A percentile compares a stretch with the other conserved stretches of the same genome.
Evolutionary conservation across 2,888 invertebrate genomes (phyloP).

Genomic region (Pandemis cinnamomeana): DNA sequence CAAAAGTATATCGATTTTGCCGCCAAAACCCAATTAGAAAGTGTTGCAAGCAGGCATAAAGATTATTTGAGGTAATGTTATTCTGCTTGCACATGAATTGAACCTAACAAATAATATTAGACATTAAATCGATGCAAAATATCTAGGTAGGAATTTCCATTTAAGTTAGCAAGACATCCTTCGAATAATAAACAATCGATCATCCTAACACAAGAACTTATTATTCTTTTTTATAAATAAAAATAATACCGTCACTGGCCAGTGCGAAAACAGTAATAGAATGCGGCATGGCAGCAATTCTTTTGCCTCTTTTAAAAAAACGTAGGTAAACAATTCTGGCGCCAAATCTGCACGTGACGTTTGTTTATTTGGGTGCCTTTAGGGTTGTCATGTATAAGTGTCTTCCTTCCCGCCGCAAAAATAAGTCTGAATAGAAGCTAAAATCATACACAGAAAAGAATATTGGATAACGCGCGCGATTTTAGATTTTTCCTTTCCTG

Average conservation of each 20-base stretch:
- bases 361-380: slow-evolving; percentile 57
- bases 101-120: too few relatives aligned
- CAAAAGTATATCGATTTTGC: too few relatives aligned
- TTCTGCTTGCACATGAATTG: too few relatives aligned
- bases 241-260: slow-evolving; percentile 4
- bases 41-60: too few relatives aligned
- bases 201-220: background rate
- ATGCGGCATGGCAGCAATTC: slow-evolving; percentile 45
- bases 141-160: too few relatives aligned
- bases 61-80: too few relatives aligned
- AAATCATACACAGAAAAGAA: background rate
- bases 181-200: background rate
- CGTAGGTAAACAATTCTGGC: slow-evolving; percentile 67
- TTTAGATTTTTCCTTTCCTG: too few relatives aligned
- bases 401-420: background rate
- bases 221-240: slow-evolving; percentile 1
- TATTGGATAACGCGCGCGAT: background rate
- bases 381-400: slow-evolving; percentile 16
- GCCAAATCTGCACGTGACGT: slow-evolving; percentile 63
- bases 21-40: too few relatives aligned
- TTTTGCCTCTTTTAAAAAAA: slow-evolving; percentile 60
- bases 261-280: slow-evolving; percentile 19
- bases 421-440: background rate
- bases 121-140: too few relatives aligned
- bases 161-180: background rate